Evolutionary conservation across 2,113 vertebrate genomes (phyloP).

Genomic region (Ophthalmolycus amberensis): DNA sequence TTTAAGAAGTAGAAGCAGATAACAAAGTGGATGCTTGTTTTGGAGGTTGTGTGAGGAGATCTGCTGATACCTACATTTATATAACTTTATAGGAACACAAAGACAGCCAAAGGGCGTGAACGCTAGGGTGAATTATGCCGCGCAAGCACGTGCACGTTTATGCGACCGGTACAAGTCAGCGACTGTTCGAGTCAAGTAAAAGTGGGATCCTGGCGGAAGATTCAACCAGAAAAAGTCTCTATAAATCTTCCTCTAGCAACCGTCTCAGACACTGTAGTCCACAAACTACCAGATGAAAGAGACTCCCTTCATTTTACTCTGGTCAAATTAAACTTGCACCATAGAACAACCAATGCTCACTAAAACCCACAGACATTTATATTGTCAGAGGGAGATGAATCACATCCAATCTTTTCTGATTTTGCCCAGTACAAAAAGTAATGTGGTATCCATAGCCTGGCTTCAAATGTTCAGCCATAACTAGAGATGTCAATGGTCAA

Average conservation of each 20-base stretch:
- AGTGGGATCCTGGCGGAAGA: not conserved
- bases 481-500: conserved; percentile 42
- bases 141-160: too few relatives aligned
- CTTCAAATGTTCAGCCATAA: conserved; percentile 29
- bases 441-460: conserved; percentile 22
- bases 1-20: too few relatives aligned
- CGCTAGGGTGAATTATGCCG: too few relatives aligned
- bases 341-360: conserved; percentile 5
- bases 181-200: not conserved
- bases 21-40: too few relatives aligned
- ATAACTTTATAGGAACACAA: too few relatives aligned
- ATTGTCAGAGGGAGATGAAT: not conserved
- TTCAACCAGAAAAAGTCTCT: not conserved
- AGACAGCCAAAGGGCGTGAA: too few relatives aligned
- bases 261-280: not conserved
- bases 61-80: too few relatives aligned
- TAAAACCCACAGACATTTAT: conserved; percentile 23
- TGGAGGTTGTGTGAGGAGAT: too few relatives aligned
- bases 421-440: conserved; percentile 3
- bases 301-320: not conserved
- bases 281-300: not conserved
- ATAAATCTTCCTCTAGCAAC: not conserved
- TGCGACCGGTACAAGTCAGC: too few relatives aligned
- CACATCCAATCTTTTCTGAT: conserved; percentile 23
- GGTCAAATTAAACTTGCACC: not conserved